Evolutionary conservation across 2,797 vertebrate species (phyloP), one percentile per base, ranked within the genome.

Genomic region (Onychomys leucogaster): DNA sequence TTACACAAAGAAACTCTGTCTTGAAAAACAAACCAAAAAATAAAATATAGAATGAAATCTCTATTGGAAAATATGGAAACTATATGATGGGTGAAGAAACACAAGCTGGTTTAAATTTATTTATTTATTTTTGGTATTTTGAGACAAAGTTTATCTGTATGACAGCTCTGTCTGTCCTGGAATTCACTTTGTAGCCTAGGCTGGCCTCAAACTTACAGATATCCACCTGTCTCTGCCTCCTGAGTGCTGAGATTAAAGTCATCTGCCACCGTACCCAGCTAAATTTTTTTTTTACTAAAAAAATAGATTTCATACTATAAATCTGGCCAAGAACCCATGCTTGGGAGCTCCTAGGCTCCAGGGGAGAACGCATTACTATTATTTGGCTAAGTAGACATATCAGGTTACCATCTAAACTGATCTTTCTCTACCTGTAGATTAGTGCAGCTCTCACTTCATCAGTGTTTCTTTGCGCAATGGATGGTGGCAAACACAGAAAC

Each of bases 31-130:
- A 55, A 55, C 14, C 16, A 55, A 55, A 55, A 55, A 55, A 55
- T 4, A 93, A 86, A 93, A 84, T 67, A 71, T 37, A 89, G 87
- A 86, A 95, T 89, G 67, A 95, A 94, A 92, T 84, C 32, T 94
- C 46, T 63, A 65, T 21, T 46, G 76, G 57, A 82, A 32, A 93
- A 96, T 84, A 52, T 96, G 84, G 32, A 94, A 61, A 90, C 4
- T 75, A 87, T 85, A 34, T 95, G 84, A 93, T 90, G 52, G 86
- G 78, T 69, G 13, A 76, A 63, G 65, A 96, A 96, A 95, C 75
- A 85, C 6, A 85, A 93, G 0, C 0, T 88, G 10, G 21, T 93
- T 91, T 57, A 61, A 75, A 75, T 75, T 25, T 13, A 3, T 75
- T 23, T 43, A 6, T 75, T 41, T 41, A 19, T 69, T 67, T 65